Evolutionary conservation across 2,113 vertebrate genomes (phyloP).

Genomic region (Bucco capensis): DNA sequence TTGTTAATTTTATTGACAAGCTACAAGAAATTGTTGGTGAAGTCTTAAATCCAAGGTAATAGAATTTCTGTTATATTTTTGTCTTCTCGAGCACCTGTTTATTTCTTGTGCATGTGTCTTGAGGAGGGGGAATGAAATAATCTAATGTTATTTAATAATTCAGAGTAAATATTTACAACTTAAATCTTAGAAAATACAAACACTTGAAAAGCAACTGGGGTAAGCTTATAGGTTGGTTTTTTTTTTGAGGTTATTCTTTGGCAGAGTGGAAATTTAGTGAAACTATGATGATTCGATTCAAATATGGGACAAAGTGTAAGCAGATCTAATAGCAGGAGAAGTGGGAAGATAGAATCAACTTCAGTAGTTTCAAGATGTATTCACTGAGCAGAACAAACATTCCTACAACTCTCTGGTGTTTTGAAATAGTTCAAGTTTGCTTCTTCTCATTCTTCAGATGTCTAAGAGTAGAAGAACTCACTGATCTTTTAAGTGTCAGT

Average conservation of each 20-base stretch:
- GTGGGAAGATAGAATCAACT: neutral
- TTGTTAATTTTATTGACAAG: conserved; percentile 87
- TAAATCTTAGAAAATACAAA: neutral
- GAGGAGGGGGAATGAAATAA: neutral
- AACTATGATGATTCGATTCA: neutral
- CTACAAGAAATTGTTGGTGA: conserved; percentile 91
- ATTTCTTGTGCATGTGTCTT: neutral
- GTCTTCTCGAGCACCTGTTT: neutral
- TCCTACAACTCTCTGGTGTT: neutral
- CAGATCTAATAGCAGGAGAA: neutral
- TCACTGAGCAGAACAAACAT: neutral
- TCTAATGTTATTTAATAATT: neutral
- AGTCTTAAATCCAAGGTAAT: conserved; percentile 85
- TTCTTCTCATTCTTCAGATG: neutral
- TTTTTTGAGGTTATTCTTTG: neutral
- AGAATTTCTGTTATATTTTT: neutral
- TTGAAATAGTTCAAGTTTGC: neutral
- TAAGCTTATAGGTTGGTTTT: neutral
- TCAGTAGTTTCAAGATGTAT: neutral
- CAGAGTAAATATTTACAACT: neutral
- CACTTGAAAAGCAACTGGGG: neutral
- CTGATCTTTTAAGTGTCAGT: neutral
- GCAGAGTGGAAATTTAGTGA: neutral
- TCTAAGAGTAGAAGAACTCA: neutral
- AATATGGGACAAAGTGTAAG: neutral